Evolutionary conservation across 2,888 invertebrate species (phyloP).

Genomic region (Sisyra terminalis): DNA sequence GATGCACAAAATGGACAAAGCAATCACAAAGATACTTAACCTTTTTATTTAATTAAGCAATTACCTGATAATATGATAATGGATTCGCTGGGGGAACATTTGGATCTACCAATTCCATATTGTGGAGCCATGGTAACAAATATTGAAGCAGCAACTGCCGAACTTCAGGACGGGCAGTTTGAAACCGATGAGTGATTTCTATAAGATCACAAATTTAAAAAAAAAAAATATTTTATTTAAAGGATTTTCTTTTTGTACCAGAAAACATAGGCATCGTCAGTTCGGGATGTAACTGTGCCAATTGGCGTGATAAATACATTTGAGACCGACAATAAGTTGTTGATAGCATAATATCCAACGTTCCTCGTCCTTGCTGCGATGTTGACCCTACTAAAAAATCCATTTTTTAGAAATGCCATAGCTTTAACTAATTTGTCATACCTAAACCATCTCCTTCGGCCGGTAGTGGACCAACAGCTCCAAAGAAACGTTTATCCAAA

Average conservation of each 20-base stretch:
- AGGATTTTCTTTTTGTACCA: no score
- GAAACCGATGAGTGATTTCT: constrained; percentile 95
- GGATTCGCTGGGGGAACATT: constrained; percentile 85
- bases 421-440: constrained; percentile 23
- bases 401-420: not conserved
- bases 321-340: constrained; percentile 87
- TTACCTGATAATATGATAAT: constrained; percentile 68
- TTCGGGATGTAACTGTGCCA: constrained; percentile 90
- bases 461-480: constrained; percentile 53
- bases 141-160: constrained; percentile 83
- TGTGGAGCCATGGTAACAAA: constrained; percentile 92
- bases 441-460: constrained; percentile 54
- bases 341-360: constrained; percentile 71
- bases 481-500: constrained; percentile 91
- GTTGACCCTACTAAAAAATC: constrained; percentile 1
- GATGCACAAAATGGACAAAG: no score
- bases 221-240: no score
- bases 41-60: constrained; percentile 11
- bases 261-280: constrained; percentile 99
- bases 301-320: constrained; percentile 77
- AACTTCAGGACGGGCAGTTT: constrained; percentile 87
- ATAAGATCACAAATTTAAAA: constrained; percentile 15
- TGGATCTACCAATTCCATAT: constrained; percentile 96
- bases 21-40: no score
- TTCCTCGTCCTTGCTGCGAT: constrained; percentile 45